These are phyloP conservation scores for Aplysina aerophoba DNA, from an alignment of 37 sponge, comb jelly and placozoan genomes.

Conservation along the genomic window DNA sequence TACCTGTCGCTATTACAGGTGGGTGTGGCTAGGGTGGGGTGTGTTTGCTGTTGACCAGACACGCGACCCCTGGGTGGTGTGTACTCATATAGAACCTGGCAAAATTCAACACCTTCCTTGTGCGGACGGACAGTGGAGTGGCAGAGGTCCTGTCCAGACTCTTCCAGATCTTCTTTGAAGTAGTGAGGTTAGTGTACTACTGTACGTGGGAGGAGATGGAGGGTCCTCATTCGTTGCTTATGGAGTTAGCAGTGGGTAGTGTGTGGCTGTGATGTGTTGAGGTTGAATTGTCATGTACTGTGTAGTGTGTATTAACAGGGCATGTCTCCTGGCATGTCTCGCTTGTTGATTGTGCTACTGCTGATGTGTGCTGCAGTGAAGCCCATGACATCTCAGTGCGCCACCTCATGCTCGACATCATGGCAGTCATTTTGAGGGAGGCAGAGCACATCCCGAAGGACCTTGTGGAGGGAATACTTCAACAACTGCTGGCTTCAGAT, in stretches of 20 bases:
- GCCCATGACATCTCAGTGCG: conserved; percentile 61
- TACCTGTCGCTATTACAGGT: conserved; percentile 78
- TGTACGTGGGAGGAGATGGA: too few relatives aligned
- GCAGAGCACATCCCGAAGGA: conserved; percentile 77
- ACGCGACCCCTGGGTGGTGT: too few relatives aligned
- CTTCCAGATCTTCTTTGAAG: conserved; percentile 74
- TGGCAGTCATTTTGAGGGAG: conserved; percentile 73
- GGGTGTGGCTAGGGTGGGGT: background rate
- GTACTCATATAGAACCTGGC: conserved; percentile 57
- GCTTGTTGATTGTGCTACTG: background rate
- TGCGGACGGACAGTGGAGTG: conserved; percentile 66
- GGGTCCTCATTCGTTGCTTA: too few relatives aligned
- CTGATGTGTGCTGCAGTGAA: conserved; percentile 62
- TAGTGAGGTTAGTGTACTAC: conserved; percentile 54
- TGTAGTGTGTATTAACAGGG: too few relatives aligned
- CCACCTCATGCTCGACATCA: conserved; percentile 68
- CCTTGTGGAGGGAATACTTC: conserved; percentile 54
- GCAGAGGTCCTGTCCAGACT: conserved; percentile 66
- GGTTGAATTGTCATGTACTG: background rate
- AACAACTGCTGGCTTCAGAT: conserved; percentile 56
- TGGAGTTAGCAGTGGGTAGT: too few relatives aligned
- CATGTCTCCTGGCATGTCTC: too few relatives aligned
- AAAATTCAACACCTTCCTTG: conserved; percentile 61
- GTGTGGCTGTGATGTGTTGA: background rate
- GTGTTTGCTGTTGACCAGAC: too few relatives aligned